Evolutionary conservation across 2,797 vertebrate species (phyloP), one percentile per base, ranked within the genome.

Genomic region (Coregonus suidteri): DNA sequence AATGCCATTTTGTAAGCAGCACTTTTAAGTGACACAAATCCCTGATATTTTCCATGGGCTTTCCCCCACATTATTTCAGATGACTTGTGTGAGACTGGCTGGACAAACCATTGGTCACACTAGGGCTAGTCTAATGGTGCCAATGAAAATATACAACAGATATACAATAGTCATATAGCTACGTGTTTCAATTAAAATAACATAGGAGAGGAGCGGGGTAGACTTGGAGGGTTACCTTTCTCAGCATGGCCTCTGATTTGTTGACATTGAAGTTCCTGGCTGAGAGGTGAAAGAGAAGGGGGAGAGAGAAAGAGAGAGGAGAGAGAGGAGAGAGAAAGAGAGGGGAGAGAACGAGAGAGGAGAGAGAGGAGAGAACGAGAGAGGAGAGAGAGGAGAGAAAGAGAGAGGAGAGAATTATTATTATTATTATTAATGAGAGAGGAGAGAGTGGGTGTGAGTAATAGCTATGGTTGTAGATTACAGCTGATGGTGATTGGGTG

Each of bases 211-310:
- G 9, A 47, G 41, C 11, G 41, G 41, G 41, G 9, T 47, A 2
- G 41, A 3, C 41, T 11, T n/a, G 7, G 4, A 52, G 16, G 15
- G 6, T 3, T 94, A 99, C 98, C 98, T 99, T 99, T 82, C 97
- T 94, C 76, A 99, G 88, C 98, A 99, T 99, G 2, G 91, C 94
- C 88, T 99, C 98, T 0, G 98, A 92, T 91, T 99, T 99, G 90
- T 96, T 94, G 82, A 98, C 37, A 72, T 96, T 96, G 41, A 99
- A 99, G 92, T 93, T 93, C 88, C 98, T 94, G 0, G 97, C 98
- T 99, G 90, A 52, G 90, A 92, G 87, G 80, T 11, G 41, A 47
- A 47, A 47, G 41, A 11, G 41, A 13, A 47, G 9, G 41, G 41
- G 41, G 9, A 47, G 41, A 11, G 41, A 13, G 9, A 47, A 47